These are phyloP conservation scores for Candoia aspera DNA, from an alignment of 2,113 vertebrate genomes.

Conservation along the genomic window DNA sequence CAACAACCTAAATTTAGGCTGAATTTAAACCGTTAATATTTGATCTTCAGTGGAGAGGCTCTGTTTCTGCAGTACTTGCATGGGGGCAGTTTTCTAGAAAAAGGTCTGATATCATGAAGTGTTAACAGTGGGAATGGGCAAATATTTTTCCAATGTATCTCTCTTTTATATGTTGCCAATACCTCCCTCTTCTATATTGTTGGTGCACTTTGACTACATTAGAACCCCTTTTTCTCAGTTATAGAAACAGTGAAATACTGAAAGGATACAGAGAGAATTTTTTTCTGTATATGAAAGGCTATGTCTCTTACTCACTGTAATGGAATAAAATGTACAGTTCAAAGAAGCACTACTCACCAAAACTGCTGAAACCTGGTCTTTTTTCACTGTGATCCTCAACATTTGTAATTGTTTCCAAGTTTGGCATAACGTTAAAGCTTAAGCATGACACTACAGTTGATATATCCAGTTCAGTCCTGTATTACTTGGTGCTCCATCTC, in stretches of 20 bases:
- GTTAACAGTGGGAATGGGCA: neutral
- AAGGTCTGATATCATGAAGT: neutral
- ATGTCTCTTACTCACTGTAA: neutral
- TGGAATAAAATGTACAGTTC: neutral
- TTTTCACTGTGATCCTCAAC: neutral
- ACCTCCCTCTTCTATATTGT: neutral
- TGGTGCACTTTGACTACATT: neutral
- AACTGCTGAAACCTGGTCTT: neutral
- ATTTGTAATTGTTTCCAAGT: neutral
- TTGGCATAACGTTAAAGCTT: neutral
- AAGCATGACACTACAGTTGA: neutral
- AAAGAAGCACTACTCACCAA: neutral
- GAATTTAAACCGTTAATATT: neutral
- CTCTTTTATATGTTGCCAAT: neutral
- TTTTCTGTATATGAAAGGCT: neutral
- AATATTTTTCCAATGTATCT: neutral
- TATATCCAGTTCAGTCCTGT: neutral
- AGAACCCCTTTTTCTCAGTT: neutral
- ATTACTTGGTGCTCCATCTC: neutral
- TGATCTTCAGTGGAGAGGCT: neutral
- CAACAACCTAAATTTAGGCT: neutral
- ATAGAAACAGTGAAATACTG: neutral
- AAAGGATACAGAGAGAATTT: neutral
- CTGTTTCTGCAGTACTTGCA: neutral
- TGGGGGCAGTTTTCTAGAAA: neutral